Evolutionary conservation across 2,113 vertebrate genomes (phyloP), one percentile per base, ranked within the genome.

Genomic region (Tragelaphus scriptus): DNA sequence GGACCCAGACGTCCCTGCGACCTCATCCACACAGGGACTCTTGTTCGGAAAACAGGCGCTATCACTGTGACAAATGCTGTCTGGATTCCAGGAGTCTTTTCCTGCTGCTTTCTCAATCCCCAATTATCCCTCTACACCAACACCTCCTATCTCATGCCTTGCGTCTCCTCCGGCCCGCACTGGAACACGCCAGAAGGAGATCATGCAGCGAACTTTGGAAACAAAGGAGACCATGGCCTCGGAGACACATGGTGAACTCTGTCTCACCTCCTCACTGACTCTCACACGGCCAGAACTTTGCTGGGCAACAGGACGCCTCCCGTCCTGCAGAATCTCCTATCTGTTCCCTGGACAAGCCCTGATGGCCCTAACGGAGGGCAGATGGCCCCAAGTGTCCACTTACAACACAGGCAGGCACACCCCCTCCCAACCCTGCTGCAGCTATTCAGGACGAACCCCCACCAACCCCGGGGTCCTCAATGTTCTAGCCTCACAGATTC

Each of bases 11-110:
- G 0, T 63, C 82, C 65, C 81, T 0, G 25, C 63, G 71, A 51
- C 71, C 91, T 51, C 14, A 49, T 93, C 96, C 88, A 98, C 87
- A 98, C 82, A 97, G 59, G 84, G 63, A 90, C 97, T 95, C 97
- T 96, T 98, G 97, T 98, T 95, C 85, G 63, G 91, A 81, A 95
- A 97, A 79, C 89, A 85, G 88, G 89, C 91, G 0, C 80, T 49
- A 90, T 94, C 85, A 15, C 90, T 92, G 88, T 90, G 85, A 97
- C 90, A 96, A 90, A 96, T 90, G 96, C 88, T 88, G 86, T 96
- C 91, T 93, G 96, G 58, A 96, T 91, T 90, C 92, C 89, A 87
- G 87, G 25, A 90, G 87, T 15, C 28, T 65, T 93, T 84, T 71
- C 51, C 79, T 75, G 82, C 47, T 56, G 84, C 40, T 91, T 56